Evolutionary conservation across 2,797 vertebrate species (phyloP).

Genomic region (Sitta carolinensis): DNA sequence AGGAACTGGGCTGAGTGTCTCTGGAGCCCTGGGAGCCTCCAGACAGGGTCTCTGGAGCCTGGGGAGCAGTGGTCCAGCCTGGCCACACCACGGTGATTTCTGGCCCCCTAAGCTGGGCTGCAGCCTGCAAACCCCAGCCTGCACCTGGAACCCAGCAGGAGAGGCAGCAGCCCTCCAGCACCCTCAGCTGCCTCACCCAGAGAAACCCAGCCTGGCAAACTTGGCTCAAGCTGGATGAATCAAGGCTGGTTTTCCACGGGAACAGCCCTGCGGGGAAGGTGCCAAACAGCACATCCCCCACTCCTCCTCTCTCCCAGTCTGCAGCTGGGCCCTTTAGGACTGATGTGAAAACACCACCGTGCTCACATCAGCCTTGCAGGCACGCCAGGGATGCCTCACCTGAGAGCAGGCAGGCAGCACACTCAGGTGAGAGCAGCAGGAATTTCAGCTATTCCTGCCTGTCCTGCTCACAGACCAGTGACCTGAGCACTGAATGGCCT

Average conservation of each 20-base stretch:
- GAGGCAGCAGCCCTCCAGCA: neutral
- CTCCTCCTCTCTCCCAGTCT: neutral
- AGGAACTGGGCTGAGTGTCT: neutral
- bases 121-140: fast-evolving
- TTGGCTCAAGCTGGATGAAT: fast-evolving
- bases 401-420: fast-evolving
- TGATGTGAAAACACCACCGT: fast-evolving
- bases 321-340: neutral
- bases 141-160: fast-evolving
- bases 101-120: fast-evolving
- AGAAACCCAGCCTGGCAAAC: neutral
- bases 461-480: neutral
- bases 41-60: neutral
- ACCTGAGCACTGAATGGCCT: neutral
- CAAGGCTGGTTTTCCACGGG: fast-evolving
- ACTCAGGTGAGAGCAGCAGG: neutral
- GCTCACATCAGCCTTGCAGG: neutral
- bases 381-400: neutral
- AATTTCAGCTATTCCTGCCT: neutral
- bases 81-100: fast-evolving
- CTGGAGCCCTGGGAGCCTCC: neutral
- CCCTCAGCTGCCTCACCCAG: neutral
- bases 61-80: fast-evolving
- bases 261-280: neutral
- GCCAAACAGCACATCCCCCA: fast-evolving